Base-by-base conservation (phyloP, 2,797 vertebrate species). In the Discoglossus pictus region DNA sequence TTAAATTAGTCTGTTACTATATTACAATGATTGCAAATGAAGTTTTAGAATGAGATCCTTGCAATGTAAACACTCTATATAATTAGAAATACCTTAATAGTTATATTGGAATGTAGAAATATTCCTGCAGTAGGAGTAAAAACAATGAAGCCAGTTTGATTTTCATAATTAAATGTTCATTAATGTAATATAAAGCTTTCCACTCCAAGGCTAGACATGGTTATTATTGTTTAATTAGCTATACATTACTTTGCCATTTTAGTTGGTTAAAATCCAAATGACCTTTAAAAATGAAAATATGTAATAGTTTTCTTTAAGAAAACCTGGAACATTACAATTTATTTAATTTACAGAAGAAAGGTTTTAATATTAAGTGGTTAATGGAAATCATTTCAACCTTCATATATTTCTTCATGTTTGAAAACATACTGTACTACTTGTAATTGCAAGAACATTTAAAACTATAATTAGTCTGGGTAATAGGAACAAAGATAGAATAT, bases 201-300 rank as follows among this genome's bases (percentile, higher is more conserved):
- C 16, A 21, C 60, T 52, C 60, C 16, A 9, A 46, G 16, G 12
- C 7, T 23, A 24, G 34, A 24, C 36, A 11, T 7, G 7, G 15
- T 51, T n/a, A 52, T 51, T 65, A 51, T 64, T 53, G 13, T 54
- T 64, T 54, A 20, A 53, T 64, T 64, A 64, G 40, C 25, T 23
- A 42, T 18, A 61, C 40, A 27, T 51, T 52, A 52, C 38, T 31
- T 21, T 31, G 48, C 51, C 38, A 8, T n/a, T n/a, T n/a, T n/a
- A n/a, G n/a, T n/a, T n/a, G n/a, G n/a, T n/a, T n/a, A n/a, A n/a
- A n/a, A n/a, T n/a, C n/a, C n/a, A n/a, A n/a, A n/a, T n/a, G n/a
- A 31, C 4, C 27, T 31, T 31, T 8, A 31, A 31, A n/a, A n/a
- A n/a, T n/a, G n/a, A n/a, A n/a, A n/a, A n/a, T n/a, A n/a, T n/a